Base-by-base conservation (phyloP, 2,113 vertebrate genomes). In the Irena cyanogastra region DNA sequence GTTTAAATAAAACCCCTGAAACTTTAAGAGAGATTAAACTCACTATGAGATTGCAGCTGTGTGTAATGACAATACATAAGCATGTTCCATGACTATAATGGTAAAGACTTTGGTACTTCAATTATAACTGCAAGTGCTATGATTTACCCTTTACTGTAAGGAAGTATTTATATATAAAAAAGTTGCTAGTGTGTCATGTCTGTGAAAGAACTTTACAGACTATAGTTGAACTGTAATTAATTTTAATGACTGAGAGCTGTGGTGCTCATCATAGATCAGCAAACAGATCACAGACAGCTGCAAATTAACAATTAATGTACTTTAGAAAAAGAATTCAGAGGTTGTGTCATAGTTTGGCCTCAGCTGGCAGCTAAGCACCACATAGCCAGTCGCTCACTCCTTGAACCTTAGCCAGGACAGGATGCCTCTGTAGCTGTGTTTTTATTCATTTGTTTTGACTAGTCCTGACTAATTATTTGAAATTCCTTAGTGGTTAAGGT, bases 261-360 rank as follows among this genome's bases (percentile, higher is more conserved):
- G 12, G 9, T 74, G 50, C 35, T 88, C 52, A 63, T 87, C 42
- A 16, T 33, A 75, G 61, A 91, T 92, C 42, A 87, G 37, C 60
- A 88, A 85, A 74, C 33, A 88, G 59, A 89, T 95, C 64, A 78
- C 60, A 89, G 56, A 37, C 39, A 81, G 35, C 85, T 95, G 82
- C 70, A 85, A 80, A 85, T 85, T 76, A 87, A 77, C n/a, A 31
- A 69, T 76, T 90, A 80, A 80, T 3, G 17, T 90, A 86, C 60
- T 71, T 83, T 8, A 78, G 47, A 39, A 63, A 74, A 85, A 65
- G 13, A 77, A 77, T 75, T 91, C 22, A 60, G 74, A 42, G 7
- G 18, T 77, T 70, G 22, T 77, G 71, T 70, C 13, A 13, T 69
- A 19, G 31, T 61, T 90, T 83, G 70, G 63, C 42, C 35, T 22